Base-by-base conservation (phyloP, 2,888 invertebrate genomes). In the Meteorus cinctellus region DNA sequence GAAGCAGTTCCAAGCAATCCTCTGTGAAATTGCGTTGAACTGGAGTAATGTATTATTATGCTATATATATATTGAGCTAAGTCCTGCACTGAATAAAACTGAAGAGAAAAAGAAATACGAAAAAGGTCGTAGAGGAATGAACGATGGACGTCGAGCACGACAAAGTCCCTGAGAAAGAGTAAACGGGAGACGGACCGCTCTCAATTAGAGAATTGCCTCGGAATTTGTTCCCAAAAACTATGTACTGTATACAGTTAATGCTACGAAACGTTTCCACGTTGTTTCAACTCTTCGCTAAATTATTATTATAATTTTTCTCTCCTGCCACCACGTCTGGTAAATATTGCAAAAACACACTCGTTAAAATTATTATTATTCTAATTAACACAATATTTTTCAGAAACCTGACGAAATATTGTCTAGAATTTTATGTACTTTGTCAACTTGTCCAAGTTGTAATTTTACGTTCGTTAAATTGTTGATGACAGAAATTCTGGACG, bases 201-300 rank as follows among this genome's bases (percentile, higher is more conserved):
- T 81, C 85, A 85, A 83, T 84, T 84, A 83, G 79, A 78, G 80
- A 78, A 84, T 83, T 83, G 81, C 79, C 79, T 77, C 77, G 75
- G 81, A 81, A 81, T 83, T 80, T 79, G 80, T 80, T 79, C 80
- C 79, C 82, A 84, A 83, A 84, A 84, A 79, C 82, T 74, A 79
- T 55, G 24, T 45, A 41, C 34, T 24, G 24, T 24, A 19, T 34
- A 27, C 24, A 34, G n/a, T 12, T 16, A 36, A 10, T 34, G 12
- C 67, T 45, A 14, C 8, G 45, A 45, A 48, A 48, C 48, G 48
- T 48, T 48, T 48, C n/a, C 48, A 48, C 48, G n/a, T 48, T 48
- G 48, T 48, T n/a, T n/a, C 55, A 55, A 55, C 19, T 55, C 8
- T 41, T 4, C 8, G 6, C 55, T 55, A 55, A 4, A 55, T 55